Percentiles rank a stretch among this genome's conserved stretches.
Conservation (phyloP, 2,797 vertebrate genomes). For the Erpetoichthys calabaricus region DNA sequence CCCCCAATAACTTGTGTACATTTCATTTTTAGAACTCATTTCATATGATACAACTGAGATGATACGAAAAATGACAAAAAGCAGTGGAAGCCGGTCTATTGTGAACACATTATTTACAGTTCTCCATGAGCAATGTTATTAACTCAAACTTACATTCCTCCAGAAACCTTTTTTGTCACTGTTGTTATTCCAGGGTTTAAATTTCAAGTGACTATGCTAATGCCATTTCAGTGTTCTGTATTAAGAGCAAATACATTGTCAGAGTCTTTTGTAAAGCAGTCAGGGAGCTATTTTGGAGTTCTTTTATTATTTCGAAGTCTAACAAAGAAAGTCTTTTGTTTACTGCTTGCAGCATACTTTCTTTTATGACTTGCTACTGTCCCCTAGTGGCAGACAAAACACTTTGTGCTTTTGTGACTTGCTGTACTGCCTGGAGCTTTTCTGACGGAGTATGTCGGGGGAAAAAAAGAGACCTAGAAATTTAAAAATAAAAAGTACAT, state of each 20-base stretch:
- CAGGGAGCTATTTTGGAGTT: slow-evolving; percentile 67
- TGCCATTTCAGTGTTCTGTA: slow-evolving; percentile 50
- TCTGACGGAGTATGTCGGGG: too few species aligned
- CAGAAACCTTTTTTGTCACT: too few species aligned
- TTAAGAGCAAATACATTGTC: slow-evolving; percentile 52
- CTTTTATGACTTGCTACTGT: slow-evolving; percentile 95
- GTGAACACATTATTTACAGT: too few species aligned
- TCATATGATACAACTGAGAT: slow-evolving; percentile 5
- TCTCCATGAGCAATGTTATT: too few species aligned
- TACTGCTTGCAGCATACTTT: slow-evolving; percentile 58
- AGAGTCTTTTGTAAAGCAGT: slow-evolving; percentile 65
- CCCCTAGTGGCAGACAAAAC: slow-evolving; percentile 72
- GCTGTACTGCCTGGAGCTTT: too few species aligned
- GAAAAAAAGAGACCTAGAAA: too few species aligned
- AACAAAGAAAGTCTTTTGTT: slow-evolving; percentile 97
- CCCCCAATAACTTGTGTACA: slow-evolving; percentile 37
- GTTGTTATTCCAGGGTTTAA: slow-evolving; percentile 33
- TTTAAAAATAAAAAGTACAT: slow-evolving; percentile 13
- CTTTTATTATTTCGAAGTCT: slow-evolving; percentile 65
- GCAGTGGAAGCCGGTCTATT: slow-evolving; percentile 2
- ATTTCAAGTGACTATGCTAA: slow-evolving; percentile 62
- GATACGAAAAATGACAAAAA: slow-evolving; percentile 6
- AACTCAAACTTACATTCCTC: too few species aligned
- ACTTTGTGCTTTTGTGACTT: slow-evolving; percentile 6
- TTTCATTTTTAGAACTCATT: slow-evolving; percentile 26